Base-by-base conservation (phyloP, 1,140 invertebrate species). In the Diorhabda elongata region DNA sequence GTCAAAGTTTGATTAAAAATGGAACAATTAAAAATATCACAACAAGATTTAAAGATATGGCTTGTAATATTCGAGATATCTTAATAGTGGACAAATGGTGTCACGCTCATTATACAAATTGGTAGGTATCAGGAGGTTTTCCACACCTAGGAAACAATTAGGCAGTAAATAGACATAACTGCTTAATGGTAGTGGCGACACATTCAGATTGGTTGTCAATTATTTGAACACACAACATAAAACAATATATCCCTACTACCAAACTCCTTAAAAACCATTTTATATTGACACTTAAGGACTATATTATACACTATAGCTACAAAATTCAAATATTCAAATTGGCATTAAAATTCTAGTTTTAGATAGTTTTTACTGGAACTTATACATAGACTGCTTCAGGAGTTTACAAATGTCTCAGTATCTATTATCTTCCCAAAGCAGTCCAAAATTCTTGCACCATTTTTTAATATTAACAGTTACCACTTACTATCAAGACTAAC, bases 301-400 rank as follows among this genome's bases (percentile, higher is more conserved):
- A 79, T 75, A 78, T 74, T 62, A 73, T 77, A 77, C 72, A 73
- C 70, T 79, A 77, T 60, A 47, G 41, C 63, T 56, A 67, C 57
- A 47, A 76, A 76, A 71, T 74, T 76, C 79, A 80, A 75, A 77
- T 81, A 71, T 74, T 76, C 79, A 80, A 75, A 77, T 81, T 81
- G 79, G 79, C 78, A 81, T 78, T 77, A 77, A 78, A 73, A 78
- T 77, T 78, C 78, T 79, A 77, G 72, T 77, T 77, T 77, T 79
- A 78, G 74, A 78, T 75, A 77, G 73, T 76, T 69, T 73, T 73
- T 78, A 76, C 72, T 76, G 76, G 76, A 79, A 79, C 78, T 79
- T 77, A 75, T 68, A 72, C 69, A 73, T 70, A 74, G 77, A 74
- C 76, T 69, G 41, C 62, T 71, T 67, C 72, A 74, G 73, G 71